Evolutionary conservation across 2,888 invertebrate species (phyloP), one percentile per base, ranked within the genome.

Genomic region (Trachelus tabidus): DNA sequence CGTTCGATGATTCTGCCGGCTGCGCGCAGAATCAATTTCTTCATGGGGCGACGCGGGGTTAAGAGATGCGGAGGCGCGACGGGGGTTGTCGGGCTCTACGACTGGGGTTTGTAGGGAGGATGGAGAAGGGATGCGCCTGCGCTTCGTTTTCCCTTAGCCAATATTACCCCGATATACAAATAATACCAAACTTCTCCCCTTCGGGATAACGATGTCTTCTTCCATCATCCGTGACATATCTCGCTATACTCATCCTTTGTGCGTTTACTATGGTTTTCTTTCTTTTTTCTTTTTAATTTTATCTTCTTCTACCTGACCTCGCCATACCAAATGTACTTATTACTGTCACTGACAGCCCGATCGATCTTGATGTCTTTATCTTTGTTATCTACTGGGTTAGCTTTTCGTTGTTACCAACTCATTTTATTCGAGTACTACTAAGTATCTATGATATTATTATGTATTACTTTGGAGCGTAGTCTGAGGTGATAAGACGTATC

Each of bases 11-110:
- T 73, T 76, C 76, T 75, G 80, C 75, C 76, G 33, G 75, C 82
- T 84, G 83, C 88, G 89, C 89, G 89, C 89, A 89, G 89, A 89
- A 89, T 89, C 89, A 88, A 89, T 89, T 89, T 88, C 87, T 85
- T 87, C 85, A 34, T 69, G 11, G 77, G 73, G 76, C 76, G 37
- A 69, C 76, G 69, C 34, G 71, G 40, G 23, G 40, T 23, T 23
- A 6, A 56, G 23, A 23, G 40, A 23, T 23, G 40, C 9, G 40
- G 40, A 6, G 15, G 40, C 4, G 40, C 40, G 9, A 23, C 15
- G 40, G 23, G 40, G 40, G 40, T 40, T 4, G 15, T 4, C 0
- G 2, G 23, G 40, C 23, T 56, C 1, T 23, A 23, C 40, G 23
- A 23, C 40, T 4, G 15, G 40, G 40, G 40, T 23, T 56, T 2